phyloP scores from a whole-genome alignment of 2,797 vertebrate genomes.

The Octomys mimax region DNA sequence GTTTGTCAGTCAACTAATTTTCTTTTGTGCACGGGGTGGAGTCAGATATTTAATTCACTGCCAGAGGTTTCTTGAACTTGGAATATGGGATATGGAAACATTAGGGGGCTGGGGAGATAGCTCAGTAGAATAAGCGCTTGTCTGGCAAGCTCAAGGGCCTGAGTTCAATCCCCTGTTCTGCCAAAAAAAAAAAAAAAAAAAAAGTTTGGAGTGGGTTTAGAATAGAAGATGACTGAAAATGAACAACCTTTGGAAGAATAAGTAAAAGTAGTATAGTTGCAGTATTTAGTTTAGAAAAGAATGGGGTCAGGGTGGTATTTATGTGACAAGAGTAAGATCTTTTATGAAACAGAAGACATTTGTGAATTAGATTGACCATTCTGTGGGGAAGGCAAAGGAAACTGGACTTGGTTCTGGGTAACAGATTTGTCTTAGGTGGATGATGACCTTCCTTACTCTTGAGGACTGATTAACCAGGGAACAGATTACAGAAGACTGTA shows the following conservation, averaged over 20 bases:
- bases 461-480: neutral
- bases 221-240: constrained; percentile 26
- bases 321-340: neutral
- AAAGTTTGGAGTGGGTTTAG: neutral
- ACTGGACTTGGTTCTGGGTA: neutral
- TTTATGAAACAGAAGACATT: neutral
- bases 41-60: neutral
- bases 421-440: neutral
- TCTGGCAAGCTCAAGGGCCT: too few species aligned
- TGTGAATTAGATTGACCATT: neutral
- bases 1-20: neutral
- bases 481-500: neutral
- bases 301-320: neutral
- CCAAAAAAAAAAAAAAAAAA: too few species aligned
- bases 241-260: constrained; percentile 34
- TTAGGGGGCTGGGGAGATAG: neutral
- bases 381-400: neutral
- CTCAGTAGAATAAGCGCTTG: too few species aligned
- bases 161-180: too few species aligned
- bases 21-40: neutral
- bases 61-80: neutral
- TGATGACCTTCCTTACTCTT: constrained; percentile 5
- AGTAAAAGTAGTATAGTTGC: neutral
- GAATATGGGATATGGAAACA: neutral
- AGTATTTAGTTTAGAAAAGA: neutral